These are phyloP conservation scores for Mugil cephalus DNA, from an alignment of 2,113 vertebrate species.

Conservation along the genomic window DNA sequence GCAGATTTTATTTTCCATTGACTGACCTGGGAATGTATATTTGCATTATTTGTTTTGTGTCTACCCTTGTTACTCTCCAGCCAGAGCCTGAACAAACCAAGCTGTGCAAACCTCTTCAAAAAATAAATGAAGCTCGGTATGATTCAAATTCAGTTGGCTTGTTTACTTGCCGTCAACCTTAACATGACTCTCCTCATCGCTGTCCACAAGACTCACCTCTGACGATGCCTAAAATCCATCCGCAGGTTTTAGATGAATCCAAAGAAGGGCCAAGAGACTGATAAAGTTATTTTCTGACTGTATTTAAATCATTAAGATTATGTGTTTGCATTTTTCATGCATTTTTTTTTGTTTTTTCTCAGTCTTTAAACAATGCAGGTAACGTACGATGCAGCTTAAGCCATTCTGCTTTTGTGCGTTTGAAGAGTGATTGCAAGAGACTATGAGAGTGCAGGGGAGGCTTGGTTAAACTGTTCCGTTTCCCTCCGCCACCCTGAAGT, in stretches of 20 bases:
- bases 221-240: neutral
- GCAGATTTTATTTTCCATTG: conserved; percentile 27
- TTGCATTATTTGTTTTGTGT: conserved; percentile 17
- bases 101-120: conserved; percentile 68
- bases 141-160: conserved; percentile 46
- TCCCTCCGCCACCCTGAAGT: conserved; percentile 41
- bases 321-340: no score
- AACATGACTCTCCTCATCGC: conserved; percentile 32
- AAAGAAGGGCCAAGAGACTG: neutral
- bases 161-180: conserved; percentile 56
- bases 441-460: conserved; percentile 28
- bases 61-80: conserved; percentile 18
- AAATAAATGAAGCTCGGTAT: conserved; percentile 29
- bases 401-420: conserved; percentile 18
- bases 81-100: conserved; percentile 63
- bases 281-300: conserved; percentile 11
- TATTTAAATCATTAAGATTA: conserved; percentile 27
- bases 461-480: conserved; percentile 42
- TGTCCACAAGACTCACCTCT: conserved; percentile 7
- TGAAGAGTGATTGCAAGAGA: conserved; percentile 38
- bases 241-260: conserved; percentile 23
- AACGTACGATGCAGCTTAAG: conserved; percentile 11
- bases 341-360: conserved; percentile 1
- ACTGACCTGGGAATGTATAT: conserved; percentile 30
- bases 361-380: conserved; percentile 11